Evolutionary conservation across 2,797 vertebrate species (phyloP).

Genomic region (Muscicapa striata): DNA sequence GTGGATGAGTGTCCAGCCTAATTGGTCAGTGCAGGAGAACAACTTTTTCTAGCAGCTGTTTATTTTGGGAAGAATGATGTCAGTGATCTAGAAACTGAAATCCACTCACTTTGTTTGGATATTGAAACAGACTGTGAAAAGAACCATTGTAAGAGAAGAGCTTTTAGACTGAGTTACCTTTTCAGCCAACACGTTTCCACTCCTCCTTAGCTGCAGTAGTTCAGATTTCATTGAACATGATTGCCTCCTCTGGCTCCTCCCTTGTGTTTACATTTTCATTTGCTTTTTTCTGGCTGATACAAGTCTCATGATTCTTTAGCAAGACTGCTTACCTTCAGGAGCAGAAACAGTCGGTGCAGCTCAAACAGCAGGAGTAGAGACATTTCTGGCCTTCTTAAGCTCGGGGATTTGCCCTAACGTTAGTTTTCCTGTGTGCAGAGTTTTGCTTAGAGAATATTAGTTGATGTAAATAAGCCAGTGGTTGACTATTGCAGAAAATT

Average conservation of each 20-base stretch:
- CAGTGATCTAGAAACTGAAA: neutral
- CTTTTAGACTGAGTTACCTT: neutral
- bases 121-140: neutral
- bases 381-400: neutral
- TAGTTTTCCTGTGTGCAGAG: neutral
- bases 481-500: neutral
- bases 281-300: conserved; percentile 81
- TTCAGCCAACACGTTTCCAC: neutral
- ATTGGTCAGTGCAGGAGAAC: neutral
- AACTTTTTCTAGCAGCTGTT: neutral
- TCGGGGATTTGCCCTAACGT: neutral
- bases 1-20: neutral
- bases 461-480: neutral
- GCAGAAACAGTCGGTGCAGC: conserved; percentile 50
- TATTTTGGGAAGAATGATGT: neutral
- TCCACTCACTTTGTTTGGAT: neutral
- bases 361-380: neutral
- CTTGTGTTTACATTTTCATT: conserved; percentile 86
- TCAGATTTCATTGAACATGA: conserved; percentile 81
- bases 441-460: neutral
- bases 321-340: conserved; percentile 74
- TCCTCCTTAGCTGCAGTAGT: conserved; percentile 62
- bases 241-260: conserved; percentile 71
- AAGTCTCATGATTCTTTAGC: conserved; percentile 70
- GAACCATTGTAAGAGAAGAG: neutral